These are phyloP conservation scores for Enteromius paludinosus DNA, from an alignment of 2,797 vertebrate species.

Conservation along the genomic window DNA sequence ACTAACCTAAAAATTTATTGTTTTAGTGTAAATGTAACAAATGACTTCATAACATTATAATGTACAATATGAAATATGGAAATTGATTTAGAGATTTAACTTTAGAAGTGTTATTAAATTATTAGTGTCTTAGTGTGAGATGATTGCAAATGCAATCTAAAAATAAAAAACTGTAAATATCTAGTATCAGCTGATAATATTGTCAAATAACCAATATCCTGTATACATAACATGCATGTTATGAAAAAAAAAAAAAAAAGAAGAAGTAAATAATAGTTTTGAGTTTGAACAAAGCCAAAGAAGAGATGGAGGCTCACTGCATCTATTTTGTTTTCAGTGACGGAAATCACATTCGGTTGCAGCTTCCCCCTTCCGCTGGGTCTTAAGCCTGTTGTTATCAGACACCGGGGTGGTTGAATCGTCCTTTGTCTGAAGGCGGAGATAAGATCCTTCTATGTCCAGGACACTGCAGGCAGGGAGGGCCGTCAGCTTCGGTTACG, in stretches of 20 bases:
- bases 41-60: not conserved
- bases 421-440: conserved; percentile 64
- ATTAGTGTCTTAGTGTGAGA: not conserved
- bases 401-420: conserved; percentile 63
- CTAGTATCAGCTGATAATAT: not conserved
- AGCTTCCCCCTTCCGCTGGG: conserved; percentile 33
- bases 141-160: not conserved
- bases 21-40: not conserved
- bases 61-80: not conserved
- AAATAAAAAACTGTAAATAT: not conserved
- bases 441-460: conserved; percentile 62
- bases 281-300: not conserved
- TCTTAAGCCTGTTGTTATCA: conserved; percentile 53
- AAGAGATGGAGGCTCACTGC: conserved; percentile 3
- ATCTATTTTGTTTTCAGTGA: conserved; percentile 39
- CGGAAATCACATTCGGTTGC: conserved; percentile 35
- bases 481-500: conserved; percentile 56
- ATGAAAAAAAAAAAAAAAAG: not conserved
- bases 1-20: not conserved
- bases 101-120: not conserved
- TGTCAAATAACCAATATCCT: not conserved
- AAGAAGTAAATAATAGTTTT: no score
- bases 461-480: conserved; percentile 55
- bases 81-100: not conserved
- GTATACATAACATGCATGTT: not conserved